Conservation (phyloP, 2,113 vertebrate genomes). For the Dermatemys mawii region DNA sequence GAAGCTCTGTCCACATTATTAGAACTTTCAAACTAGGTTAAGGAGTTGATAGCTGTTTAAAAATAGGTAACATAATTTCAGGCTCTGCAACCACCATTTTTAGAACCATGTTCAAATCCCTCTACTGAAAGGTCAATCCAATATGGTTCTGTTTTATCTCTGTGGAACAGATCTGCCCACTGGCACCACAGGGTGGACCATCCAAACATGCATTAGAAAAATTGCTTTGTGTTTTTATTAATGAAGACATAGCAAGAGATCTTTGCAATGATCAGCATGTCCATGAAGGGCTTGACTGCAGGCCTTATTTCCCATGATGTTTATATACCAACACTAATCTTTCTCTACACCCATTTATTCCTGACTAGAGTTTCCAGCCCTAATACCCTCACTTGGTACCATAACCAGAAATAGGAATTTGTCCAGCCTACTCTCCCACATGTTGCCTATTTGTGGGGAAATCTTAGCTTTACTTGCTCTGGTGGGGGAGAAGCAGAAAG, state of each 20-base stretch:
- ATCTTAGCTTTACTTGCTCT: not conserved
- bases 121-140: not conserved
- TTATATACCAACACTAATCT: not conserved
- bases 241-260: not conserved
- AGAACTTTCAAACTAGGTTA: conserved; percentile 32
- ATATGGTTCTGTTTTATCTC: not conserved
- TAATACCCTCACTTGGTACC: not conserved
- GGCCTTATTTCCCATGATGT: not conserved
- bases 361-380: not conserved
- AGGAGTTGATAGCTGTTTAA: not conserved
- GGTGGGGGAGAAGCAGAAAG: not conserved
- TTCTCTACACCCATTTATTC: not conserved
- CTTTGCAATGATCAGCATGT: rapidly evolving
- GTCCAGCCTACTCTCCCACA: not conserved
- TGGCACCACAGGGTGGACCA: not conserved
- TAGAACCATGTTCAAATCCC: not conserved
- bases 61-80: not conserved
- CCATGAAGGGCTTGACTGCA: not conserved
- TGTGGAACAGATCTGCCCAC: not conserved
- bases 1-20: conserved; percentile 36
- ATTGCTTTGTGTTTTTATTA: not conserved
- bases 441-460: not conserved
- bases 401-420: not conserved
- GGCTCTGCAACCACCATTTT: not conserved
- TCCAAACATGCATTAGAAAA: not conserved